Base-by-base conservation (phyloP, 2,113 vertebrate genomes). In the Chlamydotis undulata region DNA sequence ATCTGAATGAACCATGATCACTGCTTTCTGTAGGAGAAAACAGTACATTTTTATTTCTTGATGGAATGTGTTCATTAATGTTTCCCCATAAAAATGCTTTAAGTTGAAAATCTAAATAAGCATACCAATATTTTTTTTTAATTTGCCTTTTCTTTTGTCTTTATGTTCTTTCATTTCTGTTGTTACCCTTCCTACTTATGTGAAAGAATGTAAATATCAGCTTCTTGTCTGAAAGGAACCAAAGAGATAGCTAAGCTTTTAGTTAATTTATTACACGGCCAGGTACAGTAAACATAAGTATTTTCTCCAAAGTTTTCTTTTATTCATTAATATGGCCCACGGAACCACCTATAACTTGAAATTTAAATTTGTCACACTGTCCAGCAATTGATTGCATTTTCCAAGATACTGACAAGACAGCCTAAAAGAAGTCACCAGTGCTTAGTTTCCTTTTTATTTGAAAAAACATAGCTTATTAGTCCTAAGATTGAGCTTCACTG, bases 401-500 rank as follows among this genome's bases (percentile, higher is more conserved):
- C 29, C 28, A 73, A 16, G 49, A 29, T 78, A 23, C 25, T 79
- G 39, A 6, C 26, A 73, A 29, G 33, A 31, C 10, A 76, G 21
- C 47, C 4, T 4, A 29, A 35, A 74, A 78, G 12, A 61, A 82
- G 37, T 64, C 10, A 31, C 24, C 3, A n/a, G 19, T 23, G 3
- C 24, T 68, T 47, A 47, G 31, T 43, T 83, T 79, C 6, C 9
- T 50, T 83, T 83, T 55, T 37, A 11, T 45, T 14, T 33, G 45
- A 47, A 78, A 64, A 63, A 83, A 3, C 15, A 13, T 22, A 80
- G 7, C 2, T 80, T 69, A 12, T 17, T 70, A 43, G 9, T 65
- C 45, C 23, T n/a, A 35, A 63, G 9, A 6, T 17, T 0, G 0
- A 29, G 35, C 7, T 70, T 70, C 19, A 2, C 37, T 70, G 9